Evolutionary conservation across 2,888 invertebrate species (phyloP).

Genomic region (Myathropa florea): DNA sequence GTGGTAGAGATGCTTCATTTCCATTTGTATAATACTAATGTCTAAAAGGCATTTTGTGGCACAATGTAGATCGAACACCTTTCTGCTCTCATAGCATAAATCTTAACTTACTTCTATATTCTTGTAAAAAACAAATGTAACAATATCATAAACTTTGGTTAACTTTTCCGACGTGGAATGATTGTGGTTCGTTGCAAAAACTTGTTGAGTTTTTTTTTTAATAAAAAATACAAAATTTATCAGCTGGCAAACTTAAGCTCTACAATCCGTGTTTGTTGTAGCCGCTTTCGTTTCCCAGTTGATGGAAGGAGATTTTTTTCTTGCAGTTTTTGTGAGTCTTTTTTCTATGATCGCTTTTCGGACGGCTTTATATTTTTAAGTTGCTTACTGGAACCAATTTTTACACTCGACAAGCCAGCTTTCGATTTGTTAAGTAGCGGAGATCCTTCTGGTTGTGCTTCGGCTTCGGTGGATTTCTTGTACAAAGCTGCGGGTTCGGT

Average conservation of each 20-base stretch:
- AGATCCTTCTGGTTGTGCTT: conserved; percentile 62
- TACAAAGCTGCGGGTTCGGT: conserved; percentile 33
- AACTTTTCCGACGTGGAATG: conserved; percentile 37
- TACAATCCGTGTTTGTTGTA: background rate
- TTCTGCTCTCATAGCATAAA: background rate
- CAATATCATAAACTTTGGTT: conserved; percentile 23
- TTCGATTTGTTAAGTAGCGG: conserved; percentile 55
- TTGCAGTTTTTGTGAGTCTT: conserved; percentile 16
- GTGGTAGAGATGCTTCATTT: background rate
- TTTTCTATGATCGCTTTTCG: conserved; percentile 29
- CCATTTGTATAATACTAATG: background rate
- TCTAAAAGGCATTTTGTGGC: background rate
- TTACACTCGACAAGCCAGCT: conserved; percentile 24
- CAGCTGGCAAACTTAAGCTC: background rate
- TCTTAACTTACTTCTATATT: background rate
- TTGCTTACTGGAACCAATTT: conserved; percentile 43
- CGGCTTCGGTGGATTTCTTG: conserved; percentile 50
- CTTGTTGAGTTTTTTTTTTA: background rate
- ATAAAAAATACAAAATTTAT: background rate
- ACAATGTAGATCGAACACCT: background rate
- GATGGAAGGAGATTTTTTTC: conserved; percentile 28
- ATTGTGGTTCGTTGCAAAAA: background rate
- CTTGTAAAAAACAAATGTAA: conserved; percentile 12
- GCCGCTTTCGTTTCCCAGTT: background rate
- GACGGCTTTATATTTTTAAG: conserved; percentile 34